A percentile compares a stretch with the other conserved stretches of the same genome.
Evolutionary conservation across 2,113 vertebrate genomes (phyloP).

Genomic region (Chaetodon trifascialis): DNA sequence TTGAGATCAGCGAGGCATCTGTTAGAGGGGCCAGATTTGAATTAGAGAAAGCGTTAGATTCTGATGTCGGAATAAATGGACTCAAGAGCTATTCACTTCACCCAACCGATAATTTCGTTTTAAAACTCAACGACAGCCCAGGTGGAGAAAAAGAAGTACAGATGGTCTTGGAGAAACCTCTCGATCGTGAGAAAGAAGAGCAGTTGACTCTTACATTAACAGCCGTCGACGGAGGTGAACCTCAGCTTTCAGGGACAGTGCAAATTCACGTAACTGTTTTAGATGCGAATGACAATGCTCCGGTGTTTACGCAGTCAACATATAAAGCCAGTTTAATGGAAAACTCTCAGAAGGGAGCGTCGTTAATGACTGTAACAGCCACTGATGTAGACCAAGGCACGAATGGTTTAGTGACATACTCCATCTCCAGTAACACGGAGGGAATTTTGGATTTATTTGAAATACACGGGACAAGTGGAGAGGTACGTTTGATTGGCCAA

Average conservation of each 20-base stretch:
- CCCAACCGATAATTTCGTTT: constrained; percentile 66
- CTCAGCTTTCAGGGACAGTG: constrained; percentile 52
- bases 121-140: constrained; percentile 35
- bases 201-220: constrained; percentile 58
- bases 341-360: neutral
- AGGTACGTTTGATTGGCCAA: neutral
- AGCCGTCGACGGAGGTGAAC: constrained; percentile 58
- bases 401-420: neutral
- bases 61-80: constrained; percentile 78
- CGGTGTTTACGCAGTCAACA: constrained; percentile 51
- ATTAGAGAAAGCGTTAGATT: constrained; percentile 79
- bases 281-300: constrained; percentile 28
- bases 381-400: constrained; percentile 46
- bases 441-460: too few species aligned
- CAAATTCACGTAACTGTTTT: constrained; percentile 62
- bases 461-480: constrained; percentile 9
- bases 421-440: neutral
- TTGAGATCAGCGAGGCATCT: constrained; percentile 65
- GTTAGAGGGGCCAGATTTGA: constrained; percentile 19
- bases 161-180: constrained; percentile 58
- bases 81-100: constrained; percentile 79
- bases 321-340: constrained; percentile 64
- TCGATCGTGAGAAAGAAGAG: constrained; percentile 64
- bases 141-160: constrained; percentile 61
- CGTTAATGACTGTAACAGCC: constrained; percentile 72